Evolutionary conservation across 2,888 invertebrate genomes (phyloP), one percentile per base, ranked within the genome.

Genomic region (Eristalis pertinax): DNA sequence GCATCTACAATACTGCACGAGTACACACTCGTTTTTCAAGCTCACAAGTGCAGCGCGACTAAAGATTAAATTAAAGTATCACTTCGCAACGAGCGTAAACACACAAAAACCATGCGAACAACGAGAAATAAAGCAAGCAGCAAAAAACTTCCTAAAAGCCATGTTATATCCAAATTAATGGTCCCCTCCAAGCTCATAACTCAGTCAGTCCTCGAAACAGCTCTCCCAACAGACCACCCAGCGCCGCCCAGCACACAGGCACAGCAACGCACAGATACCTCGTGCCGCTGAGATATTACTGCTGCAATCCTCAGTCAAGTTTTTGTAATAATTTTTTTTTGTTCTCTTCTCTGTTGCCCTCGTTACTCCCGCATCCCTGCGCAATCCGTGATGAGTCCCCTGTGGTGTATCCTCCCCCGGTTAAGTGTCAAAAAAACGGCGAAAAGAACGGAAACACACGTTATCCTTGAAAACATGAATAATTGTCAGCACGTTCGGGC

Each of bases 121-220:
- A 74, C 60, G 15, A 32, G 24, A 41, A 64, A 74, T 38, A 74
- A 79, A 70, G 56, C 78, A 74, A 78, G 43, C n/a, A 50, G 19
- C n/a, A n/a, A 50, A 50, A 50, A 82, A 64, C 64, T 75, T 70
- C 35, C 64, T 69, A 35, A 72, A 77, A 69, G 67, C 78, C 60
- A 78, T 83, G 86, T 83, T 86, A 78, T 72, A 78, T 70, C 83
- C 74, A 75, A 83, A 86, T 83, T 70, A 86, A 83, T 86, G 75
- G 70, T 50, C 32, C 78, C 74, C 56, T 67, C 19, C 82, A 56
- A 75, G 50, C 78, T 70, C 74, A 78, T 83, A 79, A 86, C 82
- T 86, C 82, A 72, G 70, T 65, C n/a, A 72, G 70, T 62, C n/a
- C 70, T 80, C 35, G 84, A 32, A 80, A 41, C 65, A 67, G 50